Conservation (phyloP, 64 coral and sea anemone species). For the Stichodactyla mertensii region DNA sequence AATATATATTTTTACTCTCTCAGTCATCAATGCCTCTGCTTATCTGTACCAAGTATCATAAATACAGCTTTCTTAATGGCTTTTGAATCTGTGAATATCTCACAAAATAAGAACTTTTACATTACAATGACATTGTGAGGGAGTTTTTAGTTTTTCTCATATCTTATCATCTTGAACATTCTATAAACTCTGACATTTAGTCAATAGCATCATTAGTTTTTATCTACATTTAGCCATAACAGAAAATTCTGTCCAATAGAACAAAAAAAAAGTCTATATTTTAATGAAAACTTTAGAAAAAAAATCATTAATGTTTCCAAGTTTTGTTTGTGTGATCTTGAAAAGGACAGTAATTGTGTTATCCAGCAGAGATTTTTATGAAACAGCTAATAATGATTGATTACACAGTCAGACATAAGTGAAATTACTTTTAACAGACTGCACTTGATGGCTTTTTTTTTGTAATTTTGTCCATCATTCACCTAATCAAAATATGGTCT, state of each 20-base stretch:
- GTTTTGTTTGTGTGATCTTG: background rate
- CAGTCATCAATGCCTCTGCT: background rate
- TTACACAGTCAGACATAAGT: background rate
- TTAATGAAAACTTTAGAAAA: background rate
- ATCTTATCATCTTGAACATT: background rate
- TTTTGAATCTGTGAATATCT: background rate
- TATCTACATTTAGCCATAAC: background rate
- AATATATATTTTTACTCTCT: background rate
- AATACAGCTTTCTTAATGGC: background rate
- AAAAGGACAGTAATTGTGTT: background rate
- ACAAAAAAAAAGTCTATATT: background rate
- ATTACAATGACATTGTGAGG: too few relatives aligned
- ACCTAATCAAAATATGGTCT: too few relatives aligned
- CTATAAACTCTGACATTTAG: background rate
- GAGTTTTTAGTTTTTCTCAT: background rate
- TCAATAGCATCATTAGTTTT: background rate
- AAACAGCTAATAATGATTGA: constrained; percentile 3
- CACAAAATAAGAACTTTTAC: too few relatives aligned
- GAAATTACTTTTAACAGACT: background rate
- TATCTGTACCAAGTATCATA: background rate
- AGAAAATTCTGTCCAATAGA: background rate
- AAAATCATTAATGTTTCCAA: background rate
- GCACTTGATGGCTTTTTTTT: background rate
- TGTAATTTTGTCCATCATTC: background rate
- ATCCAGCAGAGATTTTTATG: constrained; percentile 12